phyloP scores from a whole-genome alignment of 2,113 vertebrate species.

The Malurus alboscapulatus region DNA sequence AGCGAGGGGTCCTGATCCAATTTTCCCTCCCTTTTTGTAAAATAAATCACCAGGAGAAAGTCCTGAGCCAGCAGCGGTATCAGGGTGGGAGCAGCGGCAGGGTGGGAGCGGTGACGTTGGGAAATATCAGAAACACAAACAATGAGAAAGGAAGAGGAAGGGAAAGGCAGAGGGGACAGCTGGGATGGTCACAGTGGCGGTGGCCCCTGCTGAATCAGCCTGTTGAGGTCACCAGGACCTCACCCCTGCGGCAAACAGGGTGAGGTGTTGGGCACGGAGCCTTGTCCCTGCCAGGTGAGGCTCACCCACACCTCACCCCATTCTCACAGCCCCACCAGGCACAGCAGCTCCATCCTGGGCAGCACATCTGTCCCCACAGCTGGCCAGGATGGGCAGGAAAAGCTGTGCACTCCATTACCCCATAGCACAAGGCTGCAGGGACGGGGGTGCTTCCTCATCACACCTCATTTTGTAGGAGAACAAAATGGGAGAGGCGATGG shows the following conservation, averaged over 20 bases:
- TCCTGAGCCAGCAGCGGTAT: not conserved
- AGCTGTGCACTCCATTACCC: not conserved
- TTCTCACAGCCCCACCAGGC: not conserved
- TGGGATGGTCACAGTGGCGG: not conserved
- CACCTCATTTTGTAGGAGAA: not conserved
- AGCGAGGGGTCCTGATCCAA: rapidly evolving
- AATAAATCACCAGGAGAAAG: not conserved
- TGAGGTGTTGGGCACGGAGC: rapidly evolving
- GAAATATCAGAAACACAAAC: not conserved
- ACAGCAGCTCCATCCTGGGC: not conserved
- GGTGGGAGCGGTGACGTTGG: not conserved
- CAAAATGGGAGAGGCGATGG: rapidly evolving
- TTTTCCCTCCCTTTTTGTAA: not conserved
- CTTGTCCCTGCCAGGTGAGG: not conserved
- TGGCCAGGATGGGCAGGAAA: not conserved
- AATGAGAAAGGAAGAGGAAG: constrained; percentile 40
- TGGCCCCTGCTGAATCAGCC: constrained; percentile 33
- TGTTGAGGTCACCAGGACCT: not conserved
- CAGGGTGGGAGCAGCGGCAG: not conserved
- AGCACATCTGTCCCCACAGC: not conserved
- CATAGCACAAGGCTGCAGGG: not conserved
- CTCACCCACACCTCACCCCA: not conserved
- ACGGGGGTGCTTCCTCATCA: not conserved
- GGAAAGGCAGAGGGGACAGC: not conserved
- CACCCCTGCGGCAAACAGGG: not conserved